phyloP scores from a whole-genome alignment of 2,113 vertebrate species.

The Ahaetulla prasina region DNA sequence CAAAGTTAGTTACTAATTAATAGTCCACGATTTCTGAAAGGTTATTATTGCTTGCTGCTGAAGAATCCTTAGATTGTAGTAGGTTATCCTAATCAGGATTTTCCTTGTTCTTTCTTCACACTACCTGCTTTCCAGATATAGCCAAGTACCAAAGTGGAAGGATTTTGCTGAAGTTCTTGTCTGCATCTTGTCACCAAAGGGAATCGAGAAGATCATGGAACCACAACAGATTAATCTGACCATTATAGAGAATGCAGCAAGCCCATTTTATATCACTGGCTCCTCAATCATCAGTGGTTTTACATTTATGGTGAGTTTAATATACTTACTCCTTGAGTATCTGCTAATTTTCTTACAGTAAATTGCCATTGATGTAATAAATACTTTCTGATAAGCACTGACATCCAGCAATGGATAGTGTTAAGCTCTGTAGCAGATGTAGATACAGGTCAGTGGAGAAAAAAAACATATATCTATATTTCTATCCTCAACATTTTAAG shows the following conservation, averaged over 20 bases:
- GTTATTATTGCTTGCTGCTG: background rate
- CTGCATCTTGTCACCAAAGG: slow-evolving; percentile 75
- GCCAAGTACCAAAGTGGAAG: slow-evolving; percentile 34
- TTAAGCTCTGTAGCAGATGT: background rate
- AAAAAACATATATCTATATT: no score
- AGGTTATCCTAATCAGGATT: background rate
- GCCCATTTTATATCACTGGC: slow-evolving; percentile 74
- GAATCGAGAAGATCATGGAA: slow-evolving; percentile 43
- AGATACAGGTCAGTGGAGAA: background rate
- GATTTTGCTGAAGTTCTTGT: slow-evolving; percentile 71
- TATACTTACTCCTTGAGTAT: background rate
- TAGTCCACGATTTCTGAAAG: background rate
- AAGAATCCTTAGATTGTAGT: background rate
- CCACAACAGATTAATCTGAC: slow-evolving; percentile 72
- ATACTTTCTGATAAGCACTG: background rate
- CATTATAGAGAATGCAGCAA: slow-evolving; percentile 70
- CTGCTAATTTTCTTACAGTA: background rate
- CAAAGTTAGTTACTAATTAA: background rate
- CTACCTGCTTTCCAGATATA: background rate
- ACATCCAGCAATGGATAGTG: background rate
- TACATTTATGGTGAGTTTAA: slow-evolving; percentile 76
- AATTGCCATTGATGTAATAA: background rate
- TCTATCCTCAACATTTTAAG: background rate
- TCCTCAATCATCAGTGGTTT: slow-evolving; percentile 75
- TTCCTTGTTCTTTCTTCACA: background rate